Conservation (phyloP, 1,140 invertebrate species). For the Megathymus violae region DNA sequence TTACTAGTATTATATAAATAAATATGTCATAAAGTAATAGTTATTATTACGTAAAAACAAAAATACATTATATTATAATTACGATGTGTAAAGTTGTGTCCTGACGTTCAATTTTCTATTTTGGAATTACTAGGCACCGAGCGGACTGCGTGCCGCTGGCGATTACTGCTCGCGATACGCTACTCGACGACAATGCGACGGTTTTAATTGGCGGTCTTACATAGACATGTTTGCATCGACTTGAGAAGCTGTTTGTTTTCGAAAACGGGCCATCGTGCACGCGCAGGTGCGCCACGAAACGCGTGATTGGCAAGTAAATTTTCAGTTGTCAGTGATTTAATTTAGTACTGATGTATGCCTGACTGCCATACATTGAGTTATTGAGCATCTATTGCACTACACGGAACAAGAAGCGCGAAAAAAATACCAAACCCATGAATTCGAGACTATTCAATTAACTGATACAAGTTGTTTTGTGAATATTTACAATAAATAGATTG, state of each 20-base stretch:
- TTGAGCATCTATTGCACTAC: conserved; percentile 23
- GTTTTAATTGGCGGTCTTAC: conserved; percentile 71
- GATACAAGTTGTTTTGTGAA: too few species aligned
- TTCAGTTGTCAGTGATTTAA: conserved; percentile 52
- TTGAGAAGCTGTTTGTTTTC: conserved; percentile 49
- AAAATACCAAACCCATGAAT: not conserved
- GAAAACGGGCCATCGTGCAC: conserved; percentile 49
- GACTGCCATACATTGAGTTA: conserved; percentile 34
- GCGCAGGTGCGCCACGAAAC: conserved; percentile 49
- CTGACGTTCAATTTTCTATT: conserved; percentile 3
- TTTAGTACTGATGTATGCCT: conserved; percentile 29
- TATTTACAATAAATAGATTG: too few species aligned
- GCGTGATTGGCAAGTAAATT: conserved; percentile 51
- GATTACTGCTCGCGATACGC: conserved; percentile 58
- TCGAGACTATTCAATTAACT: not conserved
- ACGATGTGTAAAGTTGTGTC: too few species aligned
- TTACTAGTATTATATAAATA: too few species aligned
- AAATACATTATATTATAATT: too few species aligned
- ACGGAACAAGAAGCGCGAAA: not conserved
- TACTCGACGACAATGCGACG: conserved; percentile 57
- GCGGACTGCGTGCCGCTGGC: conserved; percentile 37
- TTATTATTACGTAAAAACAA: too few species aligned
- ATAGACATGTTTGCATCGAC: conserved; percentile 50
- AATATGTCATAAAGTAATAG: too few species aligned
- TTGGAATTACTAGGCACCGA: conserved; percentile 3